A percentile compares a stretch with the other conserved stretches of the same genome.
Evolutionary conservation across 2,113 vertebrate genomes (phyloP).

Genomic region (Cryptotis parvus): DNA sequence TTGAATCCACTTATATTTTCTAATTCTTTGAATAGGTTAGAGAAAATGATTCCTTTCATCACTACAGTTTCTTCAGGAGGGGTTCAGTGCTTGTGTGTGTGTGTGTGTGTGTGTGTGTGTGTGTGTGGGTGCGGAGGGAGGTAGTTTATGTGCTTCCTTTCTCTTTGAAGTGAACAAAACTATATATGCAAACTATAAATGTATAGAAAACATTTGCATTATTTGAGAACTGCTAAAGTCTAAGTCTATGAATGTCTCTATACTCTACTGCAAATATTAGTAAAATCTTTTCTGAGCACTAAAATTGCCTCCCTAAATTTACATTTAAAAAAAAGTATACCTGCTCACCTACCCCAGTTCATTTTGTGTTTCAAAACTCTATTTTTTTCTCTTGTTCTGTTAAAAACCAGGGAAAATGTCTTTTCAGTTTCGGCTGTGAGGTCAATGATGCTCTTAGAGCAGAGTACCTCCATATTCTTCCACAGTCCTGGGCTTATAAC

Average conservation of each 20-base stretch:
- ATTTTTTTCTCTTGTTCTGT: constrained; percentile 5
- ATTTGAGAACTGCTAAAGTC: constrained; percentile 62
- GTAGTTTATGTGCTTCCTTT: constrained; percentile 56
- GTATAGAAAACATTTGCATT: constrained; percentile 32
- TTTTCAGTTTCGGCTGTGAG: constrained; percentile 26
- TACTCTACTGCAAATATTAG: constrained; percentile 74
- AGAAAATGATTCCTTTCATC: constrained; percentile 47
- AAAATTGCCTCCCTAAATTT: constrained; percentile 56
- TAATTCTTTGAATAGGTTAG: constrained; percentile 57
- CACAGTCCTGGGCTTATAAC: background rate
- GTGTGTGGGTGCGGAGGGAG: no score
- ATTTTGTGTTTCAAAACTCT: background rate
- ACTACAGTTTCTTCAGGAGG: constrained; percentile 51
- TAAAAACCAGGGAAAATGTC: background rate
- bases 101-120: background rate
- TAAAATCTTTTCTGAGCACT: constrained; percentile 65
- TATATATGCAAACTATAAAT: no score
- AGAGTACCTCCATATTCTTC: background rate
- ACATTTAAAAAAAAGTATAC: constrained; percentile 28
- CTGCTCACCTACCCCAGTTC: background rate
- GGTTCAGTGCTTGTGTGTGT: constrained; percentile 29
- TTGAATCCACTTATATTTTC: constrained; percentile 14
- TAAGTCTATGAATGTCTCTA: constrained; percentile 73
- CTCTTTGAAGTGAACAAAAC: constrained; percentile 71
- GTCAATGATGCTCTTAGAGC: background rate